These are phyloP conservation scores for Agrotis exclamationis DNA, from an alignment of 2,888 invertebrate genomes.

Conservation along the genomic window DNA sequence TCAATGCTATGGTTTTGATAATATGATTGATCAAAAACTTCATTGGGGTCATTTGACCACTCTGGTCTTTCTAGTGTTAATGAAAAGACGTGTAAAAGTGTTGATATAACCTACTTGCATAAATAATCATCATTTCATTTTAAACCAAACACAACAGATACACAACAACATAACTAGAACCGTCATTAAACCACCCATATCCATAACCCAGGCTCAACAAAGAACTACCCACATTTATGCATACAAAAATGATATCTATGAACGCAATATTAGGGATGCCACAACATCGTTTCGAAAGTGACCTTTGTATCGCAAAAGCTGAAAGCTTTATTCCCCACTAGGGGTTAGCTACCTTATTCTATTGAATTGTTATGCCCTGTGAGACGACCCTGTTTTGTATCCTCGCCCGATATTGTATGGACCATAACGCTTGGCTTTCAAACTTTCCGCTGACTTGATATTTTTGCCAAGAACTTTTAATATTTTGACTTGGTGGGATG, in stretches of 20 bases:
- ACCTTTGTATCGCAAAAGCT: slow-evolving; percentile 66
- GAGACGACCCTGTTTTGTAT: slow-evolving; percentile 65
- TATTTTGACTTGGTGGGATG: slow-evolving; percentile 55
- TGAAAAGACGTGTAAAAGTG: no score
- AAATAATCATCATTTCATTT: no score
- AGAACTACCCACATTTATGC: slow-evolving; percentile 29
- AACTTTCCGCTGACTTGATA: slow-evolving; percentile 63
- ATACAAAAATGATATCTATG: slow-evolving; percentile 49
- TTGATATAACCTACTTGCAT: no score
- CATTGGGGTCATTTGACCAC: no score
- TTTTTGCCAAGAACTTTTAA: slow-evolving; percentile 61
- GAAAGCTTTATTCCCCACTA: slow-evolving; percentile 64
- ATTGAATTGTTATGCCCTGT: slow-evolving; percentile 73
- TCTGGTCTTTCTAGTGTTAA: no score
- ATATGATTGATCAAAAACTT: no score
- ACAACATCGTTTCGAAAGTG: slow-evolving; percentile 56
- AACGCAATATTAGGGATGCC: slow-evolving; percentile 60
- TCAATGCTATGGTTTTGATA: no score
- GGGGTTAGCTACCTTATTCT: slow-evolving; percentile 68
- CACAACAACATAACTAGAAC: slow-evolving; percentile 20
- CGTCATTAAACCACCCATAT: slow-evolving; percentile 5
- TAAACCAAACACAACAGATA: slow-evolving; percentile 6
- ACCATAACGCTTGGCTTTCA: slow-evolving; percentile 58
- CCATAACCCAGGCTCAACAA: slow-evolving; percentile 40
- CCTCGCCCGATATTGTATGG: slow-evolving; percentile 60